phyloP scores from a whole-genome alignment of 2,113 vertebrate genomes.

The Salvelinus alpinus region DNA sequence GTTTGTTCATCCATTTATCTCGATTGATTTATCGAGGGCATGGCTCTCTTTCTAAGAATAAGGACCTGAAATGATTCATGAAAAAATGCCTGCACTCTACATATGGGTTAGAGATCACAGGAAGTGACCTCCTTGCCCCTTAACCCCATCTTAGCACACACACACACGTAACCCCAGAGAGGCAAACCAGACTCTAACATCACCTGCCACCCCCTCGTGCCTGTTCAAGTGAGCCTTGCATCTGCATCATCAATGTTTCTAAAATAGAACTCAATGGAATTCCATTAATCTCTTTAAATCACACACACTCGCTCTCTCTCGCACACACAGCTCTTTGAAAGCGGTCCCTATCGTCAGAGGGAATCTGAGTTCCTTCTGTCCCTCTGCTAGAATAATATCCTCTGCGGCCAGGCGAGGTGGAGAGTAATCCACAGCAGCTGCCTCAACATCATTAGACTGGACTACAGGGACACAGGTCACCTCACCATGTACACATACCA shows the following conservation, averaged over 20 bases:
- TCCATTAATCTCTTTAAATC: constrained; percentile 36
- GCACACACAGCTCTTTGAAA: constrained; percentile 16
- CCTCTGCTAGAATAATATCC: constrained; percentile 58
- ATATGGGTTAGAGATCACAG: constrained; percentile 26
- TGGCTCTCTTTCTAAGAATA: background rate
- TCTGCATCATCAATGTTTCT: constrained; percentile 50
- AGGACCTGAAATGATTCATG: background rate
- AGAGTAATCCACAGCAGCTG: constrained; percentile 69
- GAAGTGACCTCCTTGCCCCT: constrained; percentile 41
- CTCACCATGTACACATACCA: background rate
- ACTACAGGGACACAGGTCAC: constrained; percentile 1
- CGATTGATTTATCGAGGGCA: background rate
- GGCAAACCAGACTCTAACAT: constrained; percentile 28
- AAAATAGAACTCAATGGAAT: constrained; percentile 35
- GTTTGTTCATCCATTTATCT: background rate
- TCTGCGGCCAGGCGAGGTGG: constrained; percentile 38
- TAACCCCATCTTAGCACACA: constrained; percentile 44
- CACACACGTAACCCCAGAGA: constrained; percentile 26
- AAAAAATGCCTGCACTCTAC: background rate
- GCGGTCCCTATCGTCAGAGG: constrained; percentile 33
- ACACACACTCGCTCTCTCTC: background rate
- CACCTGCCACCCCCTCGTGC: background rate
- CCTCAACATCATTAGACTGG: constrained; percentile 67
- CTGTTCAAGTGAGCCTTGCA: constrained; percentile 48
- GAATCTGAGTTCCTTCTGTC: constrained; percentile 37